Conservation (phyloP, 2,113 vertebrate species). For the Apteryx owenii region DNA sequence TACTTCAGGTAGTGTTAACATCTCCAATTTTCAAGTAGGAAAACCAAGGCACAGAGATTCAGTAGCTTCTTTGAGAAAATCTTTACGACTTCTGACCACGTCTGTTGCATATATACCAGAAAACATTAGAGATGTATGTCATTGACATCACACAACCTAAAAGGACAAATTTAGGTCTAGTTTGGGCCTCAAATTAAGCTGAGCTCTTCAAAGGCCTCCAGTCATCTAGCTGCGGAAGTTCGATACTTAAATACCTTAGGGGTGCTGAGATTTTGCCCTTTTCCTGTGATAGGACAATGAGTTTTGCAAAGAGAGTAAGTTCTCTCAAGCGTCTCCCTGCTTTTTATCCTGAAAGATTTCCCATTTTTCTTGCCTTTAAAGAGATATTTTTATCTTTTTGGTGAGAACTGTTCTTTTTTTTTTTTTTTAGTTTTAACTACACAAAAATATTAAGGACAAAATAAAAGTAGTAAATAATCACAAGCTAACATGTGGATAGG, state of each 20-base stretch:
- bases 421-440: not conserved
- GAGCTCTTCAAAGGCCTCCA: not conserved
- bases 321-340: not conserved
- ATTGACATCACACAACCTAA: not conserved
- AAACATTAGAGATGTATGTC: accelerated
- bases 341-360: not conserved
- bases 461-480: not conserved
- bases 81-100: not conserved
- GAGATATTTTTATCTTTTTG: not conserved
- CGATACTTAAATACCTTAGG: not conserved
- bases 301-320: not conserved
- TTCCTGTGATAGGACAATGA: not conserved
- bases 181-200: not conserved
- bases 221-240: not conserved
- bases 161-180: not conserved
- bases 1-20: not conserved
- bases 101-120: not conserved
- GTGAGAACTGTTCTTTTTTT: not conserved
- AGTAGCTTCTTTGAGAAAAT: not conserved
- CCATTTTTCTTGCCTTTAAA: not conserved
- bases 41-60: not conserved
- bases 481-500: not conserved
- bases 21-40: not conserved
- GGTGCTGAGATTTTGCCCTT: not conserved
- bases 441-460: not conserved